Evolutionary conservation across 2,888 invertebrate genomes (phyloP), one percentile per base, ranked within the genome.

Genomic region (Tipula confusa): DNA sequence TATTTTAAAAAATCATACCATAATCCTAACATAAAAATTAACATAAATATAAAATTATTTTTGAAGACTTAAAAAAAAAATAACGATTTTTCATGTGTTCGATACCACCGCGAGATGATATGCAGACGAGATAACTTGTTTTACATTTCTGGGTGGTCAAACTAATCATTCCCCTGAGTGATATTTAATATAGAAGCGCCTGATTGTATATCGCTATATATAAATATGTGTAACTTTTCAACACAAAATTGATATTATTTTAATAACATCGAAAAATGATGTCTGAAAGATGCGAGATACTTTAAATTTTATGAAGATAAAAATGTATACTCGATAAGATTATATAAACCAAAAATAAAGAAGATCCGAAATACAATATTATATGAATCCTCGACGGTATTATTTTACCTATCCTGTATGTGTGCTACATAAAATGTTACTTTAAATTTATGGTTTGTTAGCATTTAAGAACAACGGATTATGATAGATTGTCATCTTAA

Each of bases 101-200:
- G 13, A 6, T 38, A 43, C 15, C 3, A 2, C n/a, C n/a, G n/a
- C n/a, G n/a, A n/a, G n/a, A 43, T 3, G n/a, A 31, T 31, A n/a
- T 43, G 15, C 15, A n/a, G n/a, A 6, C n/a, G 24, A 24, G 11
- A 64, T 1, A 64, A 64, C 64, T 64, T 11, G 64, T 64, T 64
- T 64, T 64, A 64, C 24, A 64, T 64, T 64, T 24, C 64, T 64
- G 64, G 64, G 64, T 64, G 64, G 64, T 64, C 64, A 64, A 64
- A 64, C 64, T 64, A 64, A 64, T 64, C 64, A 64, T 64, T 64
- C 64, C 64, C 24, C 64, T 24, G 24, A 64, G 64, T 24, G 64
- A 64, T 64, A 64, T 64, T 64, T 24, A 64, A 64, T 64, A 64
- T 64, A 64, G 64, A 64, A 64, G 18, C 64, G 18, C 24, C 64